A percentile compares a stretch with the other conserved stretches of the same genome.
Conservation (phyloP, 2,797 vertebrate genomes). For the Kryptolebias ocellatus region DNA sequence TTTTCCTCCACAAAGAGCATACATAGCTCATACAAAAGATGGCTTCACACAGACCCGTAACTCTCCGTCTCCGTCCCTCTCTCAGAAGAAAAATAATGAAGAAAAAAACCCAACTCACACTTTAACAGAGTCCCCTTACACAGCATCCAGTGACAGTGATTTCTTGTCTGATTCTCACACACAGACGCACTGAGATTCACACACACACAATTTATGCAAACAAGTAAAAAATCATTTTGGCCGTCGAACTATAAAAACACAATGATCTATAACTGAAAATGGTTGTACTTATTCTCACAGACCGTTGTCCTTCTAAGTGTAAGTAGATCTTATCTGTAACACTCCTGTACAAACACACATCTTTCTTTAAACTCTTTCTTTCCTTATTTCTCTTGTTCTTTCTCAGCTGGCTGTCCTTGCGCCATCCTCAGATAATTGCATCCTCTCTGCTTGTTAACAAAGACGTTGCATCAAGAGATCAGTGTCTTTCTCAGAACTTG, state of each 20-base stretch:
- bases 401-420: slow-evolving; percentile 53
- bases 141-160: slow-evolving; percentile 74
- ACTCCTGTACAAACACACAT: slow-evolving; percentile 26
- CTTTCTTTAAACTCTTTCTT: background rate
- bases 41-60: slow-evolving; percentile 74
- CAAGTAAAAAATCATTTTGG: background rate
- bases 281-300: slow-evolving; percentile 57
- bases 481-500: slow-evolving; percentile 35
- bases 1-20: slow-evolving; percentile 84
- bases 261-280: slow-evolving; percentile 37
- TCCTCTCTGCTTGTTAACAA: slow-evolving; percentile 59
- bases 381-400: slow-evolving; percentile 17
- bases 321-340: slow-evolving; percentile 64
- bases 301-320: slow-evolving; percentile 53
- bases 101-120: slow-evolving; percentile 10
- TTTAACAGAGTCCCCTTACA: slow-evolving; percentile 62
- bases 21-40: slow-evolving; percentile 87
- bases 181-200: slow-evolving; percentile 52
- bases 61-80: slow-evolving; percentile 60
- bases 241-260: slow-evolving; percentile 18
- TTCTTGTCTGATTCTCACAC: slow-evolving; percentile 72
- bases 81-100: background rate
- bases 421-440: slow-evolving; percentile 49
- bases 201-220: slow-evolving; percentile 25
- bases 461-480: slow-evolving; percentile 50